Base-by-base conservation (phyloP, 2,888 invertebrate species). In the Cephus sareptanus region DNA sequence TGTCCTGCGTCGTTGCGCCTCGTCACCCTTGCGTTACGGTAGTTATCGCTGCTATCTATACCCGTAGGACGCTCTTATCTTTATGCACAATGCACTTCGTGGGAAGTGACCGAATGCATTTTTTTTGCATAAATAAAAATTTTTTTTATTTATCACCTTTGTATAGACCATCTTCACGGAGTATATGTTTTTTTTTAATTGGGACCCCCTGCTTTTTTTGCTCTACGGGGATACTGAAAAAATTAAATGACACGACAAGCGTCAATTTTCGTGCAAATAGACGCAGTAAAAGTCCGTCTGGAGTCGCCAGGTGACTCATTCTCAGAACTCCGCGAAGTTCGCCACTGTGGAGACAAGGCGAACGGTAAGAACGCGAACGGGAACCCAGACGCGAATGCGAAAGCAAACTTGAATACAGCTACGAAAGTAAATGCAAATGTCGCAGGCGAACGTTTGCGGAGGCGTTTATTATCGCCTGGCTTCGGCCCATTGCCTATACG, bases 281-380 rank as follows among this genome's bases (percentile, higher is more conserved):
- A 30, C 69, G 69, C 12, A 1, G n/a, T 30, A 31, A 69, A 30
- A 75, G 34, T 3, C 33, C 4, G 31, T 75, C 34, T 69, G 23
- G 34, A 34, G n/a, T 33, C 35, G 35, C 77, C 77, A 77, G 79
- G 69, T 85, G 85, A 85, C 81, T 85, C 84, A 84, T 81, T 80
- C 81, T 76, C 75, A 75, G 81, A 77, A 79, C 70, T 69, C 9
- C 23, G 23, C 23, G 4, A 34, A 15, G 33, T 31, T 34, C 23
- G 13, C 30, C 13, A 34, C 31, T 33, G 23, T 1, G 11, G 71
- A 71, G 13, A 71, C 13, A 71, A 9, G 71, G 33, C 71, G 30
- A 71, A 34, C 0, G 71, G 71, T 23, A 23, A 30, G 71, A 71
- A 71, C 30, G 71, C 71, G 71, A 71, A 73, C 68, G 73, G 69